These are phyloP conservation scores for Bombus cullumanus DNA, from an alignment of 1,140 invertebrate species.

Conservation along the genomic window DNA sequence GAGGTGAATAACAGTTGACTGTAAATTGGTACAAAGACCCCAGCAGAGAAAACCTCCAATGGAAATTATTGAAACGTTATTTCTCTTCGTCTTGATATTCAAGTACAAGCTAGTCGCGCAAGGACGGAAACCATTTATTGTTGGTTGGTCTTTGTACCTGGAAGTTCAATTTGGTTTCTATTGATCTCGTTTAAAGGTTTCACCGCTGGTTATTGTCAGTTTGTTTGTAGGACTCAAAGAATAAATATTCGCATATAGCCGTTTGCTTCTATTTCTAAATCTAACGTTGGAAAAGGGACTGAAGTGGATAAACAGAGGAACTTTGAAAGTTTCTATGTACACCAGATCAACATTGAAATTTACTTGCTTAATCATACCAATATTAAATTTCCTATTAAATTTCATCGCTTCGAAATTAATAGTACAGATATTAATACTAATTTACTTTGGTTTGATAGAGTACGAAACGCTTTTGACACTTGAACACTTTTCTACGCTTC, in stretches of 20 bases:
- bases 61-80: slow-evolving; percentile 1
- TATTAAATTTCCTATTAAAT: neutral
- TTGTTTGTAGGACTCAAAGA: neutral
- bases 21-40: slow-evolving; percentile 25
- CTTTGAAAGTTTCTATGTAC: neutral
- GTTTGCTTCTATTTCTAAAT: neutral
- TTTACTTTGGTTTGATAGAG: neutral
- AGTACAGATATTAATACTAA: neutral
- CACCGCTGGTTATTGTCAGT: neutral
- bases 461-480: neutral
- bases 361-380: neutral
- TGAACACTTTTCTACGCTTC: neutral
- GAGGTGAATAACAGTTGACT: neutral
- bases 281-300: neutral
- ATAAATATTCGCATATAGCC: neutral
- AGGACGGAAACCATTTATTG: neutral
- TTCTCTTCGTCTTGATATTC: neutral
- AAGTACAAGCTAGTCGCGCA: neutral
- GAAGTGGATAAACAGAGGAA: neutral
- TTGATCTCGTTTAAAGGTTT: neutral
- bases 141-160: neutral
- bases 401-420: neutral
- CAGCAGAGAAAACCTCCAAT: neutral
- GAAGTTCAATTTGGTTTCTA: neutral
- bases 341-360: neutral